Evolutionary conservation across 2,797 vertebrate species (phyloP), one percentile per base, ranked within the genome.

Genomic region (Eospalax fontanierii): DNA sequence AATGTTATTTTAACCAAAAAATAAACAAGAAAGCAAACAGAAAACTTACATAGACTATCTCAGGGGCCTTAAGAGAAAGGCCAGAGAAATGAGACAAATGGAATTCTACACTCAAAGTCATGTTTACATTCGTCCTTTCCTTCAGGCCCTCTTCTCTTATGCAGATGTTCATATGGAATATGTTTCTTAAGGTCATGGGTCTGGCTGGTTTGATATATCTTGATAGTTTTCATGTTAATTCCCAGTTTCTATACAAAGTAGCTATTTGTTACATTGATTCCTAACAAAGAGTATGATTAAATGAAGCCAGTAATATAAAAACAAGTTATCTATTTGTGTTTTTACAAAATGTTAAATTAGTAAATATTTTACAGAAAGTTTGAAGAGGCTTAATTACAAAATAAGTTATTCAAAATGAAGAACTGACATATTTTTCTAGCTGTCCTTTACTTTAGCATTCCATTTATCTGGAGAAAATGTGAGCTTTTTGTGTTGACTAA

Each of bases 371-470:
- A 83, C 16, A 85, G n/a, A 86, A 89, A 80, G 1, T 80, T 84
- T 82, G 57, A 88, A 24, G 46, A 89, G 86, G n/a, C 26, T 87
- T 86, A 86, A 75, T 90, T 78, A 86, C 80, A 38, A 82, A 88
- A 89, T 54, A 85, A 88, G 33, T 33, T 24, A 85, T 88, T 96
- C 14, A 71, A 90, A 88, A 74, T 94, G 43, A 93, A 87, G 70
- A 15, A 61, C 26, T 43, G 22, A 57, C 93, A 75, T 0, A 1
- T 74, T 87, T 85, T 86, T 68, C 33, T 63, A 91, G 16, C 43
- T 75, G 22, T 4, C 50, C 24, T 88, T 76, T 95, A 92, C 4
- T 81, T 87, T 33, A 79, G 61, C 61, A 65, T 79, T 76, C 26
- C 15, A 61, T 35, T 94, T 8, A 80, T 30, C 26, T 83, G 71